phyloP scores from a whole-genome alignment of 2,113 vertebrate species.

The Corydoras sp. region DNA sequence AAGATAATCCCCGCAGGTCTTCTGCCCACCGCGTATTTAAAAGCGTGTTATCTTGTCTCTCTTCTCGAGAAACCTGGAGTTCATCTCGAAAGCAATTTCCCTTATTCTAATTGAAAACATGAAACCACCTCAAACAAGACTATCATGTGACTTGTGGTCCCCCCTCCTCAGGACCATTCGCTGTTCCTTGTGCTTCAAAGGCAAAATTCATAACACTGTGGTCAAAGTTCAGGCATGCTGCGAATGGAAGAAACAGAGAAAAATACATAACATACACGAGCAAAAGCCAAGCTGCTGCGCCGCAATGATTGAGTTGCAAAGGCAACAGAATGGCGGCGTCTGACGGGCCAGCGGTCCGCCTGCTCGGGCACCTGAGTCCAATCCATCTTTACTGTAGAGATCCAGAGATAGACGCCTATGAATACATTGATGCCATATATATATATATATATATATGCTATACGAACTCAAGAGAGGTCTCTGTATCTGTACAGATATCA shows the following conservation, averaged over 20 bases:
- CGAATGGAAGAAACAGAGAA: conserved; percentile 16
- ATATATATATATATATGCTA: too few relatives aligned
- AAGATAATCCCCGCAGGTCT: conserved; percentile 25
- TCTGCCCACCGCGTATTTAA: conserved; percentile 12
- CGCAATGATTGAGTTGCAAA: conserved; percentile 68
- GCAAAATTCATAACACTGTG: conserved; percentile 67
- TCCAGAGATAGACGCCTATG: too few relatives aligned
- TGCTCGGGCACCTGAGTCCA: conserved; percentile 51
- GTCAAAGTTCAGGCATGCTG: conserved; percentile 65
- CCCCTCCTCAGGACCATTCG: conserved; percentile 42
- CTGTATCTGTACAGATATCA: too few relatives aligned
- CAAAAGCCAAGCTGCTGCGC: conserved; percentile 51
- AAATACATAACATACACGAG: conserved; percentile 50
- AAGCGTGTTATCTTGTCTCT: conserved; percentile 15
- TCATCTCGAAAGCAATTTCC: conserved; percentile 51
- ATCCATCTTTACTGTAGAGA: conserved; percentile 64
- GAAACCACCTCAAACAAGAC: conserved; percentile 63
- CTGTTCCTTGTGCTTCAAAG: conserved; percentile 51
- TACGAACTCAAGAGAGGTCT: too few relatives aligned
- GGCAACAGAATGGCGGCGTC: conserved; percentile 51
- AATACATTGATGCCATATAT: too few relatives aligned
- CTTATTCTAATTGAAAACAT: conserved; percentile 50
- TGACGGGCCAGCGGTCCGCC: conserved; percentile 38
- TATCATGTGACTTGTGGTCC: conserved; percentile 58
- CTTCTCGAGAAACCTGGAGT: conserved; percentile 52